Evolutionary conservation across 2,888 invertebrate species (phyloP), one percentile per base, ranked within the genome.

Genomic region (Pegoplata infirma): DNA sequence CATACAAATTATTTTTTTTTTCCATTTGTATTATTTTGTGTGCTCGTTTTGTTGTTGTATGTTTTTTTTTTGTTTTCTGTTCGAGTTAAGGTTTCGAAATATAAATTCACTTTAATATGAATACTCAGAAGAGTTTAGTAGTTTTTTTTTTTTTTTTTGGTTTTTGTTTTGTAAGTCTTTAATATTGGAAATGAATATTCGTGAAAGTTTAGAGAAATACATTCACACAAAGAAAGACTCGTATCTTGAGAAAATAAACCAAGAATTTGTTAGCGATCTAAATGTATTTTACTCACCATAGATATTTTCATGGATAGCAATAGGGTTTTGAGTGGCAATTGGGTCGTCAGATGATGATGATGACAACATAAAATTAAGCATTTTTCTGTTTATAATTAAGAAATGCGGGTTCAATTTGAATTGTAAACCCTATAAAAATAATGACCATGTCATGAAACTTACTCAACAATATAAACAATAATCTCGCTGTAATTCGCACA

Each of bases 61-160:
- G 16, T 49, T 44, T 63, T 49, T 47, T 46, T 53, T 32, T 63
- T 71, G 51, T 79, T 75, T 79, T 79, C 58, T 75, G 75, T 79
- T 75, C 79, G 75, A 79, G 75, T 75, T 79, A 72, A 79, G 79
- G 79, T 79, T 79, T 79, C 79, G 75, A 79, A 79, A 79, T 75
- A 79, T 72, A 76, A 75, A 79, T 75, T 79, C 67, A 79, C 79
- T 79, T 79, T 79, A 79, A 79, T 79, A 63, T 68, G 75, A 79
- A 75, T 69, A 79, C 74, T 78, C 71, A 49, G 66, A 28, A 67
- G 75, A 67, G 79, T 79, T 74, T 79, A 61, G 74, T 75, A 75
- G 66, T 71, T 79, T 79, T 71, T n/a, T n/a, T n/a, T n/a, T n/a
- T n/a, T n/a, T n/a, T n/a, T n/a, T n/a, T n/a, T n/a, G n/a, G n/a